These are phyloP conservation scores for Radopholus similis DNA, from an alignment of 1,140 invertebrate genomes.

Conservation along the genomic window DNA sequence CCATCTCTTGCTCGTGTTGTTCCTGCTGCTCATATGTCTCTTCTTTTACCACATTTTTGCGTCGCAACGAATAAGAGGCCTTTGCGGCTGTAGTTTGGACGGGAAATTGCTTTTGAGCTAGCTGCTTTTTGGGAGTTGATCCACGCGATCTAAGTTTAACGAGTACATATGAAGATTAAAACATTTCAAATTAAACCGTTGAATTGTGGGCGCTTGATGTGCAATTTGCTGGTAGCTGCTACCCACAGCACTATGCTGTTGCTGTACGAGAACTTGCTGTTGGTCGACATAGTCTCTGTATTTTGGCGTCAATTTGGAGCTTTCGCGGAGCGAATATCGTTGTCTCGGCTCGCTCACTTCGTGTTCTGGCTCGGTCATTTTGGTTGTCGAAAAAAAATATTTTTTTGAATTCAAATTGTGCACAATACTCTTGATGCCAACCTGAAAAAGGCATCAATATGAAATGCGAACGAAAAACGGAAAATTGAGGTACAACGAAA, in stretches of 20 bases:
- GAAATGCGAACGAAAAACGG: not conserved
- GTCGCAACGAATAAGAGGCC: too few species aligned
- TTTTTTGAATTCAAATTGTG: slow-evolving; percentile 1
- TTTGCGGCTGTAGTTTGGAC: too few species aligned
- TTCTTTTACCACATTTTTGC: too few species aligned
- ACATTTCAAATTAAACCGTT: too few species aligned
- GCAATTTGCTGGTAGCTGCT: not conserved
- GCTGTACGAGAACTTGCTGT: not conserved
- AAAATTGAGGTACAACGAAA: not conserved
- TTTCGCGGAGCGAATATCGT: slow-evolving; percentile 14
- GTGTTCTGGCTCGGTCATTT: not conserved
- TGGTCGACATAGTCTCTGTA: not conserved
- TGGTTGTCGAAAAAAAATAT: not conserved
- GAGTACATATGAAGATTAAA: too few species aligned
- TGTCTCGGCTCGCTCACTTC: not conserved
- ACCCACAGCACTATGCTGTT: not conserved
- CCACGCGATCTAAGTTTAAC: too few species aligned
- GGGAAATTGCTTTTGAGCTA: too few species aligned
- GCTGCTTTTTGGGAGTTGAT: too few species aligned
- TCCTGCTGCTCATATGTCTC: not conserved
- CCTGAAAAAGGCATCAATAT: not conserved
- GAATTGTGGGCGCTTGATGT: not conserved
- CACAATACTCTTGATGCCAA: not conserved
- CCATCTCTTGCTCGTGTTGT: slow-evolving; percentile 5
- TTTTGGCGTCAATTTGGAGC: not conserved